Percentiles rank a stretch among this genome's conserved stretches.
Evolutionary conservation across 2,888 invertebrate species (phyloP).

Genomic region (Polietes domitor): DNA sequence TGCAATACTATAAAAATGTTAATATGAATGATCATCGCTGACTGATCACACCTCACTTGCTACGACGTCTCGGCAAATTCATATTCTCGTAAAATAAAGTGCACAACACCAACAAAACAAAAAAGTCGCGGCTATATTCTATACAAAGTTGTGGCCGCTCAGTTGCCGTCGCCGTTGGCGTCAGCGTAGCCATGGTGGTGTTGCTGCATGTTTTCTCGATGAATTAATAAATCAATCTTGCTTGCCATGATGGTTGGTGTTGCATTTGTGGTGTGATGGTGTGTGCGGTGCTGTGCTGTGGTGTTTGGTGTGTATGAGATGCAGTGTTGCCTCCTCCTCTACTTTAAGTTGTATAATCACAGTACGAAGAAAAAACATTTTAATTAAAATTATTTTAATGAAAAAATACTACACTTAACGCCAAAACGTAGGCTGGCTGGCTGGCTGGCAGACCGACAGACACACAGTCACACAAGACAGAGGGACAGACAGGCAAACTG

Average conservation of each 20-base stretch:
- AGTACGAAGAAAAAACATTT: constrained; percentile 60
- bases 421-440: constrained; percentile 61
- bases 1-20: constrained; percentile 25
- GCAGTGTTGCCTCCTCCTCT: constrained; percentile 38
- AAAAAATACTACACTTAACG: constrained; percentile 66
- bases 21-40: constrained; percentile 55
- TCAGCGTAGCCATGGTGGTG: constrained; percentile 34
- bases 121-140: constrained; percentile 27
- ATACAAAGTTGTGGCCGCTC: constrained; percentile 49
- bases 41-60: constrained; percentile 62
- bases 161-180: constrained; percentile 5
- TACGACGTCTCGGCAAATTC: constrained; percentile 44
- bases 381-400: constrained; percentile 69
- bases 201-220: constrained; percentile 51
- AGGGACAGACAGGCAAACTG: constrained; percentile 35
- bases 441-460: constrained; percentile 23
- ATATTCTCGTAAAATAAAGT: constrained; percentile 24
- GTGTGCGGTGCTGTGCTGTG: constrained; percentile 27
- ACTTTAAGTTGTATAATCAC: constrained; percentile 21
- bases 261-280: constrained; percentile 37
- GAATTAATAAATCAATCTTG: constrained; percentile 67
- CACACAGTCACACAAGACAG: not conserved
- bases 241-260: constrained; percentile 49
- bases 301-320: constrained; percentile 17
- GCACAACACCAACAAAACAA: not conserved